Conservation (phyloP, 2,888 invertebrate genomes). For the Bhutanitis thaidina region DNA sequence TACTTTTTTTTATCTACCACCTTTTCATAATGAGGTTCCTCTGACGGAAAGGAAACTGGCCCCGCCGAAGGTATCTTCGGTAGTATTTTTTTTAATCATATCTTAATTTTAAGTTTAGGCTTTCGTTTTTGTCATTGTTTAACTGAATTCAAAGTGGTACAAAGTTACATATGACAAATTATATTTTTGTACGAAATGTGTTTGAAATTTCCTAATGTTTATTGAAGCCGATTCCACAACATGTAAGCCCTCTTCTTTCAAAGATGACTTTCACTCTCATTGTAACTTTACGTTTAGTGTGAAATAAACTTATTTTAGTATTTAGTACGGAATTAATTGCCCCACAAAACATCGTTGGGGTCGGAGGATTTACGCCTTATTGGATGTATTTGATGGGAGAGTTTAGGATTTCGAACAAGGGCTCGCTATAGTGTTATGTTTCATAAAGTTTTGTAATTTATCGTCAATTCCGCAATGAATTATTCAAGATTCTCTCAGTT, state of each 20-base stretch:
- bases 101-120: too few species aligned
- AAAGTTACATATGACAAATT: too few species aligned
- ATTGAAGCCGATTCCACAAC: constrained; percentile 27
- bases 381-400: constrained; percentile 44
- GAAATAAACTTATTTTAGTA: constrained; percentile 66
- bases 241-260: constrained; percentile 31
- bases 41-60: too few species aligned
- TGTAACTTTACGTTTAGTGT: constrained; percentile 40
- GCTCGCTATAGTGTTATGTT: constrained; percentile 29
- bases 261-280: constrained; percentile 28
- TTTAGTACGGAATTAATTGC: constrained; percentile 69
- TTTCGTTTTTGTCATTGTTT: too few species aligned
- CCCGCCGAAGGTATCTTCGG: too few species aligned
- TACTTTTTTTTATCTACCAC: too few species aligned
- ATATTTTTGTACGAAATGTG: too few species aligned
- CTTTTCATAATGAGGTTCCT: too few species aligned
- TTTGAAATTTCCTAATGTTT: too few species aligned
- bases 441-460: constrained; percentile 28
- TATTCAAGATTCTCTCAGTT: constrained; percentile 4
- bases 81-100: too few species aligned
- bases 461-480: constrained; percentile 19
- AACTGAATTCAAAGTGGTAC: too few species aligned
- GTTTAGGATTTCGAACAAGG: constrained; percentile 31
- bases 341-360: constrained; percentile 48
- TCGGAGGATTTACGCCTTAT: constrained; percentile 47